Evolutionary conservation across 2,888 invertebrate species (phyloP).

Genomic region (Caenorhabditis doughertyi): DNA sequence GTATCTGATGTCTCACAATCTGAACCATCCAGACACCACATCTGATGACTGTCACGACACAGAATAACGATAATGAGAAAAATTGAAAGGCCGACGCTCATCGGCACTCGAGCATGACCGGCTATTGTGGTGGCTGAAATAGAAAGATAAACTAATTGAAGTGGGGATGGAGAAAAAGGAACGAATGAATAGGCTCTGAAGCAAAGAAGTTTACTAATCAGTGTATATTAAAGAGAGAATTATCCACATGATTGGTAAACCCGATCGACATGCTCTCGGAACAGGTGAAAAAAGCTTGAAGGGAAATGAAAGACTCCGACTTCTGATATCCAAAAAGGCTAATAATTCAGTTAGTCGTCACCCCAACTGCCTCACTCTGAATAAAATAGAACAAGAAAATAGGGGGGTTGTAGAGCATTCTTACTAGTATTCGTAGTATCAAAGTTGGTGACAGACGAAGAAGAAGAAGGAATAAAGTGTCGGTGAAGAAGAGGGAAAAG

Average conservation of each 20-base stretch:
- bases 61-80: conserved; percentile 33
- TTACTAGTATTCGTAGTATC: conserved; percentile 42
- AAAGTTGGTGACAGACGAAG: conserved; percentile 48
- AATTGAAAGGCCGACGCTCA: conserved; percentile 56
- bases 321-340: conserved; percentile 2
- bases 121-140: conserved; percentile 22
- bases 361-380: neutral
- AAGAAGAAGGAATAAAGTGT: conserved; percentile 42
- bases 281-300: conserved; percentile 24
- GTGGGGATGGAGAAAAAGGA: neutral
- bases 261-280: neutral
- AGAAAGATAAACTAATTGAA: neutral
- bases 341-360: conserved; percentile 22
- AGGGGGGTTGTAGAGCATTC: conserved; percentile 10
- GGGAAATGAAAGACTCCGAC: neutral
- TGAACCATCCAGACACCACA: conserved; percentile 74
- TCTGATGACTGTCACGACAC: conserved; percentile 46
- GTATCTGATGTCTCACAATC: conserved; percentile 63
- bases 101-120: conserved; percentile 60
- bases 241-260: too few species aligned
- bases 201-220: neutral
- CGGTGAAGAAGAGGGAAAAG: conserved; percentile 24
- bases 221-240: neutral
- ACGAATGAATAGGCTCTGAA: neutral
- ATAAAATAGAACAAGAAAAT: conserved; percentile 16